These are phyloP conservation scores for Schizopygopsis pylzovi DNA, from an alignment of 2,797 vertebrate species.

Conservation along the genomic window DNA sequence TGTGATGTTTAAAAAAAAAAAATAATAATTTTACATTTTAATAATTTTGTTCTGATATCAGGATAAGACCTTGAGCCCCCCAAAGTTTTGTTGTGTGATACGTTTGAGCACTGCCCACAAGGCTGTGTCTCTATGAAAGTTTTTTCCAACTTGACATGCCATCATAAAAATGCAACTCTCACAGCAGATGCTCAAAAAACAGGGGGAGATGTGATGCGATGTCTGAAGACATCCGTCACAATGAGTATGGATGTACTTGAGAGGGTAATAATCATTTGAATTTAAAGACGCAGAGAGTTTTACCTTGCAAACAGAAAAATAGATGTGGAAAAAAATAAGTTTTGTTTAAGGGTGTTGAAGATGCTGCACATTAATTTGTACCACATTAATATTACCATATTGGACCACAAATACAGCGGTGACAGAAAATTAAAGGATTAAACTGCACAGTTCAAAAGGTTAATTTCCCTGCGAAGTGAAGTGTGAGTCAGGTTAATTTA, in stretches of 20 bases:
- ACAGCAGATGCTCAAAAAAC: background rate
- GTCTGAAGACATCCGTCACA: background rate
- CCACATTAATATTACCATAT: background rate
- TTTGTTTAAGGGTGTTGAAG: background rate
- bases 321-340: background rate
- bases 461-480: conserved; percentile 5
- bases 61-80: background rate
- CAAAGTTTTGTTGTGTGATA: background rate
- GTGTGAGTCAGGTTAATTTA: conserved; percentile 14
- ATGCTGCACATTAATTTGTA: background rate
- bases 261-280: background rate
- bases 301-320: background rate
- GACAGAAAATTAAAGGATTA: conserved; percentile 27
- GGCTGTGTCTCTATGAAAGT: background rate
- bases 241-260: background rate
- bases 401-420: background rate
- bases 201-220: conserved; percentile 6
- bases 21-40: background rate
- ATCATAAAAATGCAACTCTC: conserved; percentile 9
- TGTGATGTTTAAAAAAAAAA: no score
- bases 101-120: background rate
- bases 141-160: conserved; percentile 20
- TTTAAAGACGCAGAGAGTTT: background rate
- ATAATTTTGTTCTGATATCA: background rate
- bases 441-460: background rate